Evolutionary conservation across 2,888 invertebrate species (phyloP), one percentile per base, ranked within the genome.

Genomic region (Drosophila incognita): DNA sequence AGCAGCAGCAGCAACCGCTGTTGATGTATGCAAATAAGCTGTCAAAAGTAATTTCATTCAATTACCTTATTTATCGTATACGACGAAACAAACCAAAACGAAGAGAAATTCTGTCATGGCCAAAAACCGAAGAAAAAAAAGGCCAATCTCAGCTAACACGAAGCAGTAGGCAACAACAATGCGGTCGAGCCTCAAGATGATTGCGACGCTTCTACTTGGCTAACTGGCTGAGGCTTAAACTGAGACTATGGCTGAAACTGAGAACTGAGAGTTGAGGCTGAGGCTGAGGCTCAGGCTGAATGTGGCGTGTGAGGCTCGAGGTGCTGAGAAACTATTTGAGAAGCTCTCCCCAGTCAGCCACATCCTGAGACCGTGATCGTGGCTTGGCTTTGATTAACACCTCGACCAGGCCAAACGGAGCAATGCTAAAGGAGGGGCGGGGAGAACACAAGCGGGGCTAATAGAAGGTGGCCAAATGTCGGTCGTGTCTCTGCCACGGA

Each of bases 11-110:
- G 40, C 73, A 70, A 67, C 51, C 69, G 73, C 76, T 81, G 84
- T 84, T 87, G 89, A 87, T 87, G 81, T 89, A 87, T 87, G 87
- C 87, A 87, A 87, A 87, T 87, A 86, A 87, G 87, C 89, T 87
- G 87, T 87, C 87, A 87, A 87, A 89, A 87, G 89, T 87, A 89
- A 87, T 89, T 87, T 89, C 86, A 87, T 89, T 87, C 89, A 87
- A 87, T 87, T 89, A 87, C 87, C 89, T 87, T 89, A 89, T 87
- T 87, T 87, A 87, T 80, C 83, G 87, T 85, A 81, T 56, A 38
- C 54, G 40, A 57, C 57, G 57, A 54, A 58, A 56, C 58, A 71
- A 54, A 65, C 62, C 63, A 64, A 87, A 84, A 83, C 67, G 67
- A 69, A 68, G 73, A 76, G 76, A 76, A 84, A 87, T 82, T 83